A percentile compares a stretch with the other conserved stretches of the same genome.
phyloP scores from a whole-genome alignment of 1,140 invertebrate species.

The Melitaea cinxia region DNA sequence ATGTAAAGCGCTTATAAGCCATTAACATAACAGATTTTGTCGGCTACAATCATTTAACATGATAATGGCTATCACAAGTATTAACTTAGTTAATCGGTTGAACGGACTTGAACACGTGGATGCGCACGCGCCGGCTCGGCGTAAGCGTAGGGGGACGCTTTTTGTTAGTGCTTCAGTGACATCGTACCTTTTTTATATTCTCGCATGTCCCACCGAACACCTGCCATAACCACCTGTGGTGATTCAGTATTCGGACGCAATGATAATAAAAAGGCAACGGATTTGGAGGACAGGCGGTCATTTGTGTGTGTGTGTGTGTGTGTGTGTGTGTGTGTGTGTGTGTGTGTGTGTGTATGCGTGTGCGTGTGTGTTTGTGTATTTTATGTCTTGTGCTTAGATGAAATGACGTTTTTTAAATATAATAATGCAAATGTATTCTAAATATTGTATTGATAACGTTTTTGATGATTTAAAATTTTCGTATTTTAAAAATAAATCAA shows the following conservation, averaged over 20 bases:
- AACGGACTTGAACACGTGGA: constrained; percentile 49
- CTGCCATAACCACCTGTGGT: constrained; percentile 28
- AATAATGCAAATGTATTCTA: too few relatives aligned
- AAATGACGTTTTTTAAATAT: too few relatives aligned
- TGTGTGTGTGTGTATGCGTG: too few relatives aligned
- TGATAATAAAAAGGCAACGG: background rate
- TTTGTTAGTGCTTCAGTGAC: constrained; percentile 17
- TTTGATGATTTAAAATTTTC: too few relatives aligned
- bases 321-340: background rate
- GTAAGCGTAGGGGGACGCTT: constrained; percentile 28
- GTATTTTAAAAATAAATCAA: too few relatives aligned
- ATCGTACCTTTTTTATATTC: constrained; percentile 24
- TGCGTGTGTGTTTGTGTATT: too few relatives aligned
- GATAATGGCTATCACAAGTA: constrained; percentile 29
- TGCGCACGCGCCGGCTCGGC: constrained; percentile 66
- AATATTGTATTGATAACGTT: too few relatives aligned
- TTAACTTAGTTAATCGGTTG: constrained; percentile 32
- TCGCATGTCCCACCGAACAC: constrained; percentile 20
- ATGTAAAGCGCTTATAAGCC: background rate
- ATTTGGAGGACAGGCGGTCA: background rate
- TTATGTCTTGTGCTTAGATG: too few relatives aligned
- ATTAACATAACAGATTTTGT: constrained; percentile 17
- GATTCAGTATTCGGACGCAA: background rate
- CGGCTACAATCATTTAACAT: constrained; percentile 24
- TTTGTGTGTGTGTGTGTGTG: background rate